Percentiles rank a stretch among this genome's conserved stretches.
phyloP scores from a whole-genome alignment of 2,888 invertebrate species.

The Macaria notata region DNA sequence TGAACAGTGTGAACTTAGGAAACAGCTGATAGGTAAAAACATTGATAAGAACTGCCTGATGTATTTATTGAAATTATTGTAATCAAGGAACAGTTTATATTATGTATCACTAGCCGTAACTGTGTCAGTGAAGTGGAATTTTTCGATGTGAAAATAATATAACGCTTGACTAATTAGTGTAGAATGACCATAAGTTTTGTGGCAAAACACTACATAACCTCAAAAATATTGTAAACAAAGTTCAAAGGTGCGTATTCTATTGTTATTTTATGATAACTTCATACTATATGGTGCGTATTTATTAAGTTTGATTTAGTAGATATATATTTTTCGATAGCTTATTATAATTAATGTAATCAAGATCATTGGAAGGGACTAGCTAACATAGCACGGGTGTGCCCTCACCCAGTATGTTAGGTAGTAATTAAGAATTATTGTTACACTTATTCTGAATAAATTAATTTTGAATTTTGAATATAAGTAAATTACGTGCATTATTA shows the following conservation, averaged over 20 bases:
- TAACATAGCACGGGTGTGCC: no score
- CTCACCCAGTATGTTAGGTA: no score
- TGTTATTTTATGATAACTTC: no score
- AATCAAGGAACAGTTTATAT: slow-evolving; percentile 7
- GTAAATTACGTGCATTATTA: no score
- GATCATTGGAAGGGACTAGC: no score
- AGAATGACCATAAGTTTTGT: slow-evolving; percentile 17
- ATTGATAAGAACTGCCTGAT: slow-evolving; percentile 24
- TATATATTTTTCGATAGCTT: no score
- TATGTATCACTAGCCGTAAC: slow-evolving; percentile 12
- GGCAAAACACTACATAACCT: slow-evolving; percentile 41
- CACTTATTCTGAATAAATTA: no score
- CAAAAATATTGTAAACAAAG: slow-evolving; percentile 36
- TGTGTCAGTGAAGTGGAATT: slow-evolving; percentile 22
- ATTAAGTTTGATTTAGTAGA: no score
- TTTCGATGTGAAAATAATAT: slow-evolving; percentile 1
- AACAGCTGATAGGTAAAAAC: slow-evolving; percentile 15
- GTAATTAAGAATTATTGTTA: no score
- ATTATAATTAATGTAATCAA: no score
- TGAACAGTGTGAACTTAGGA: slow-evolving; percentile 5
- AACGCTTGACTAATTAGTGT: neutral
- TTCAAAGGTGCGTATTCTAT: slow-evolving; percentile 33
- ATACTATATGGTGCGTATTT: no score
- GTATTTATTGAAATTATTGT: slow-evolving; percentile 13
- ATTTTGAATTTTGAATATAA: no score